Evolutionary conservation across 2,113 vertebrate species (phyloP).

Genomic region (Steatornis caripensis): DNA sequence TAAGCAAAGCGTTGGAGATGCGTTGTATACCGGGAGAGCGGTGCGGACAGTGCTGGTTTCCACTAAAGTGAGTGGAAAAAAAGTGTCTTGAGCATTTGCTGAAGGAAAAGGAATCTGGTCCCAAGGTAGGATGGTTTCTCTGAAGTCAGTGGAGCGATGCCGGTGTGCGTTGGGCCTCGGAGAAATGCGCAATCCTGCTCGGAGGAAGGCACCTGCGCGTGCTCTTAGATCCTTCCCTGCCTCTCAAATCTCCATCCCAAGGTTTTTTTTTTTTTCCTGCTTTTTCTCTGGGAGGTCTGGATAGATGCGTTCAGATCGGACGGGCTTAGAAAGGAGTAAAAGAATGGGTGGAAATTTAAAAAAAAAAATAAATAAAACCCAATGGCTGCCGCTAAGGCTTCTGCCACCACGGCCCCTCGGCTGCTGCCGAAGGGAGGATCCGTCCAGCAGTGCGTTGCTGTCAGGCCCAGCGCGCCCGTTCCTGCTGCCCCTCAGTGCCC

Average conservation of each 20-base stretch:
- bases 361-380: neutral
- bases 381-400: neutral
- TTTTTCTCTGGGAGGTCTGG: neutral
- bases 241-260: neutral
- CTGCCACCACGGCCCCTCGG: neutral
- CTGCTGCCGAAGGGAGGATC: neutral
- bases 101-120: neutral
- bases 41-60: neutral
- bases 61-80: neutral
- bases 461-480: neutral
- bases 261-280: neutral
- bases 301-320: neutral
- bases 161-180: neutral
- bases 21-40: fast-evolving
- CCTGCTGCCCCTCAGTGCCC: neutral
- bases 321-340: neutral
- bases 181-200: neutral
- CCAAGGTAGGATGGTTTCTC: neutral
- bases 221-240: neutral
- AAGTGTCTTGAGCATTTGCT: neutral
- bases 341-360: neutral
- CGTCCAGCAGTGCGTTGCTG: neutral
- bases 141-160: neutral
- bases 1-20: neutral
- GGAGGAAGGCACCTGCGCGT: neutral